Evolutionary conservation across 1,140 invertebrate genomes (phyloP), one percentile per base, ranked within the genome.

Genomic region (Brachionus plicatilis): DNA sequence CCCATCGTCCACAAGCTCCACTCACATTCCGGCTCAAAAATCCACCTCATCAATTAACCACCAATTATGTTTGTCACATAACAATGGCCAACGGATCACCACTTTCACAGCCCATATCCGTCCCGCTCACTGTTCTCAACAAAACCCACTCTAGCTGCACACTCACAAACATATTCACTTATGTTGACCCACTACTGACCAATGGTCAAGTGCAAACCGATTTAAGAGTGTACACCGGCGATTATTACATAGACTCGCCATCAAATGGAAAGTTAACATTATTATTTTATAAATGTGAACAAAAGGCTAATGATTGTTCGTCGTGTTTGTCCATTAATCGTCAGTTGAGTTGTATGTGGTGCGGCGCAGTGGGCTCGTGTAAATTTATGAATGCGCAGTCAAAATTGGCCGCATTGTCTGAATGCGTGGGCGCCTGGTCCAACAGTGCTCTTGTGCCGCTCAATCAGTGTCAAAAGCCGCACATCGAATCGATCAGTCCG

Each of bases 301-400:
- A 29, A 0, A 65, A 65, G n/a, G 50, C 53, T 3, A 41, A 0
- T 0, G 53, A 82, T 65, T 82, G 79, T 66, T 43, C 33, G 6
- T 24, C n/a, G 9, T 82, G 79, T 68, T 68, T 82, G 79, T 65
- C 79, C 37, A 24, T 82, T 11, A 82, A 82, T 47, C 79, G 53
- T 0, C 79, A 82, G 27, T 29, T 82, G 53, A 45, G 37, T 43
- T 82, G 79, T 47, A 68, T 60, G 53, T 82, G 53, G 53, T 82
- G 79, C 24, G 33, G 33, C 24, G 33, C 5, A 7, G 6, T 27
- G 8, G 41, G 41, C 20, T 60, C 53, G 43, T 82, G 79, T 14
- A 3, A n/a, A 65, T 82, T 82, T 14, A 68, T 82, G 79, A 82
- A 76, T 50, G 2, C 45, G 5, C 72, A 76, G 12, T 50, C 43